These are phyloP conservation scores for Drosophila paramelanica DNA, from an alignment of 2,888 invertebrate genomes.

Conservation along the genomic window DNA sequence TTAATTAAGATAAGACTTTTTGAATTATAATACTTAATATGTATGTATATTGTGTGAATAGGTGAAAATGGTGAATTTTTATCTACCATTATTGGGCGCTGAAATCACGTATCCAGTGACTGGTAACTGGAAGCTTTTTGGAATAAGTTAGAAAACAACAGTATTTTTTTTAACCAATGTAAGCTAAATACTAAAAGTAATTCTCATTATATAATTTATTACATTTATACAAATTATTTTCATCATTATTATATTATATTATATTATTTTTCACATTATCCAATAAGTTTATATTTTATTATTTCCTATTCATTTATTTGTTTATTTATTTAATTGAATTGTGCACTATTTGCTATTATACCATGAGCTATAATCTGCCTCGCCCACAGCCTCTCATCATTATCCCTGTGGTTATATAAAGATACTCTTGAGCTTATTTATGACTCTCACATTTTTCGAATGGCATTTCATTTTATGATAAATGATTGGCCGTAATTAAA, in stretches of 20 bases:
- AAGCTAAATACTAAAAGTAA: too few relatives aligned
- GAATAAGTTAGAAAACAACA: too few relatives aligned
- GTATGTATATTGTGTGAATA: not conserved
- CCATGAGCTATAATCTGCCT: not conserved
- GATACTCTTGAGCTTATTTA: conserved; percentile 51
- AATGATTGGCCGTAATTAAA: conserved; percentile 72
- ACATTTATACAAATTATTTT: too few relatives aligned
- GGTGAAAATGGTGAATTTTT: too few relatives aligned
- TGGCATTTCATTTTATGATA: conserved; percentile 62
- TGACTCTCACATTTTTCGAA: conserved; percentile 57
- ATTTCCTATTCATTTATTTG: not conserved
- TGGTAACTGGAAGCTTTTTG: too few relatives aligned
- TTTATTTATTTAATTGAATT: not conserved
- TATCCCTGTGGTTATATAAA: conserved; percentile 14
- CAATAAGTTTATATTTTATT: not conserved
- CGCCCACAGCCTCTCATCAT: not conserved
- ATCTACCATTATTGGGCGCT: too few relatives aligned
- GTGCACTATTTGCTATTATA: not conserved
- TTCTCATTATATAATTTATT: too few relatives aligned
- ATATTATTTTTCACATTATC: not conserved
- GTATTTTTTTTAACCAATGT: too few relatives aligned
- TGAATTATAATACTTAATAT: not conserved
- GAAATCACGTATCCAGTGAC: too few relatives aligned
- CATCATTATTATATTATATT: too few relatives aligned
- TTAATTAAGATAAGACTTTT: conserved; percentile 12